Percentiles rank a stretch among this genome's conserved stretches.
Conservation (phyloP, 2,888 invertebrate genomes). For the Mystacides longicornis region DNA sequence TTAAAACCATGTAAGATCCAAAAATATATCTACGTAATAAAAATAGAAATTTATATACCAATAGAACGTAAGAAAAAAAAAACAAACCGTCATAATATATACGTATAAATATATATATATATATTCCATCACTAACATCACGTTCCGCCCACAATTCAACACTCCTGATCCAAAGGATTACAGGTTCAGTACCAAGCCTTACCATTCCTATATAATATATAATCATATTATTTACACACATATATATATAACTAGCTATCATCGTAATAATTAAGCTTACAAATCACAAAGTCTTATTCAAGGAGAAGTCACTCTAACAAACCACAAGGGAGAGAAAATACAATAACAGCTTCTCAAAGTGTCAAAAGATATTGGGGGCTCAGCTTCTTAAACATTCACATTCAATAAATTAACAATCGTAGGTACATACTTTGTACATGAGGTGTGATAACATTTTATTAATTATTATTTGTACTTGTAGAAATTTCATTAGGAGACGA, state of each 20-base stretch:
- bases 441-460: too few species aligned
- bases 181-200: background rate
- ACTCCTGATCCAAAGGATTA: background rate
- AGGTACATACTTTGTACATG: too few species aligned
- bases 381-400: too few species aligned
- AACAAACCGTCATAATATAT: background rate
- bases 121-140: background rate
- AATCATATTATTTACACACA: background rate
- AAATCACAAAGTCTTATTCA: constrained; percentile 2
- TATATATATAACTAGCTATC: background rate
- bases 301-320: background rate
- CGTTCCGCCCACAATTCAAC: background rate
- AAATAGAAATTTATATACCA: constrained; percentile 14
- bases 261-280: too few species aligned
- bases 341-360: background rate
- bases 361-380: too few species aligned
- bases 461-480: too few species aligned
- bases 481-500: too few species aligned
- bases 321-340: background rate
- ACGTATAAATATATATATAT: too few species aligned
- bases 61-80: constrained; percentile 11
- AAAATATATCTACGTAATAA: constrained; percentile 20
- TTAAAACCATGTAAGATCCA: constrained; percentile 12
- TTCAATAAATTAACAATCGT: too few species aligned
- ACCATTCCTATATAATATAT: background rate